phyloP scores from a whole-genome alignment of 2,888 invertebrate genomes.

The Orgyia antiqua region DNA sequence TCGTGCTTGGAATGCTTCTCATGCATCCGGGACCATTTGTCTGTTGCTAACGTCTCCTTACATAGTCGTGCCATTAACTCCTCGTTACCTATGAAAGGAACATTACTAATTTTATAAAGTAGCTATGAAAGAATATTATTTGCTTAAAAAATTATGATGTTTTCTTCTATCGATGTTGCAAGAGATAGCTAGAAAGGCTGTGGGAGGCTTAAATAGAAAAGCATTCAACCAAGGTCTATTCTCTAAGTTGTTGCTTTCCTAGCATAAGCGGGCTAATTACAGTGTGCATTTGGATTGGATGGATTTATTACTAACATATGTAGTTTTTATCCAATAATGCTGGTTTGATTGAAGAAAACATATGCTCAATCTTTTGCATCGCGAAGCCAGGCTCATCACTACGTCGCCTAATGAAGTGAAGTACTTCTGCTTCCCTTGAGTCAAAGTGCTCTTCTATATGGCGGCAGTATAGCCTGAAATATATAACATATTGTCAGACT shows the following conservation, averaged over 20 bases:
- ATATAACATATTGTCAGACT: too few species aligned
- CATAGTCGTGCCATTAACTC: slow-evolving; percentile 59
- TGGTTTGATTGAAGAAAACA: slow-evolving; percentile 50
- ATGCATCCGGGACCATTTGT: slow-evolving; percentile 52
- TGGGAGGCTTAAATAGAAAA: too few species aligned
- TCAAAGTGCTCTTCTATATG: slow-evolving; percentile 61
- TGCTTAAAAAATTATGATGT: too few species aligned
- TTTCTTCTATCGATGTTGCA: too few species aligned
- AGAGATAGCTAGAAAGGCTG: too few species aligned
- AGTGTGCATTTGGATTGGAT: too few species aligned
- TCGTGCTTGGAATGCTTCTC: slow-evolving; percentile 37
- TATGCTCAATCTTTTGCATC: slow-evolving; percentile 49
- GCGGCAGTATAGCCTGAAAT: slow-evolving; percentile 59
- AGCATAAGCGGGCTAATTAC: too few species aligned
- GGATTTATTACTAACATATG: slow-evolving; percentile 60
- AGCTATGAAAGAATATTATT: too few species aligned
- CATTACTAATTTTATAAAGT: too few species aligned
- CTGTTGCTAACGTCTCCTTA: slow-evolving; percentile 54
- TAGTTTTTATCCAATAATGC: slow-evolving; percentile 57
- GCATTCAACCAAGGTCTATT: too few species aligned
- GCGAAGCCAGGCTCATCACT: slow-evolving; percentile 52
- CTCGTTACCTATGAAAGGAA: slow-evolving; percentile 46
- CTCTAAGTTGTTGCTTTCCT: too few species aligned
- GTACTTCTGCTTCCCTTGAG: slow-evolving; percentile 46
- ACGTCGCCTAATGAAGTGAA: slow-evolving; percentile 57